Percentiles rank a stretch among this genome's conserved stretches.
Evolutionary conservation across 2,113 vertebrate genomes (phyloP).

Genomic region (Callipepla californica): DNA sequence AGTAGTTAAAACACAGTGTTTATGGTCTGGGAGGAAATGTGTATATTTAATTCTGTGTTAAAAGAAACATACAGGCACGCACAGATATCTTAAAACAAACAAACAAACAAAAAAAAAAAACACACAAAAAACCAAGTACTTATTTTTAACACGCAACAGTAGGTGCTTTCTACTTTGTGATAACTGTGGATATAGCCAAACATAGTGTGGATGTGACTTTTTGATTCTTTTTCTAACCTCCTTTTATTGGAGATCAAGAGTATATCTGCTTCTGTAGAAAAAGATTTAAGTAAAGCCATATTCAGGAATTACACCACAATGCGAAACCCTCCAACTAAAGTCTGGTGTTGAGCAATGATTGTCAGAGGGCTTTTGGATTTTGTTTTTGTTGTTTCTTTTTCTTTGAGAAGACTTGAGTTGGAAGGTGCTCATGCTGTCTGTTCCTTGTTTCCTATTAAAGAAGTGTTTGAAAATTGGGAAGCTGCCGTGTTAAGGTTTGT

Average conservation of each 20-base stretch:
- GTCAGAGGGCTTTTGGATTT: not conserved
- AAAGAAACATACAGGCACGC: not conserved
- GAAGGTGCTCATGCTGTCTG: not conserved
- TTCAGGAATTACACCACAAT: not conserved
- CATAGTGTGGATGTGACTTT: not conserved
- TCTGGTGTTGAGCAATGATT: not conserved
- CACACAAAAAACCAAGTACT: not conserved
- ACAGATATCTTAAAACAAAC: not conserved
- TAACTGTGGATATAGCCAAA: not conserved
- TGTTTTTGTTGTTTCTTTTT: not conserved
- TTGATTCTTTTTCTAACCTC: not conserved
- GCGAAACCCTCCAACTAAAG: not conserved
- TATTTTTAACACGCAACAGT: not conserved
- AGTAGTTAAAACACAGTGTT: not conserved
- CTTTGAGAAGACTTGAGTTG: not conserved
- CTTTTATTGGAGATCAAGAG: not conserved
- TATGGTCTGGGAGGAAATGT: accelerated
- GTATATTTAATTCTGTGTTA: not conserved
- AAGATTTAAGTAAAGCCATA: not conserved
- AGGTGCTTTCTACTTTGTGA: not conserved
- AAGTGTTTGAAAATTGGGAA: not conserved
- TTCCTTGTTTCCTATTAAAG: not conserved
- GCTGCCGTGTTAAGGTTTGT: not conserved
- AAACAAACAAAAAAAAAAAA: not conserved
- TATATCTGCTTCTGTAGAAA: not conserved